phyloP scores from a whole-genome alignment of 1,140 invertebrate species.

The Drosophila novamexicana region DNA sequence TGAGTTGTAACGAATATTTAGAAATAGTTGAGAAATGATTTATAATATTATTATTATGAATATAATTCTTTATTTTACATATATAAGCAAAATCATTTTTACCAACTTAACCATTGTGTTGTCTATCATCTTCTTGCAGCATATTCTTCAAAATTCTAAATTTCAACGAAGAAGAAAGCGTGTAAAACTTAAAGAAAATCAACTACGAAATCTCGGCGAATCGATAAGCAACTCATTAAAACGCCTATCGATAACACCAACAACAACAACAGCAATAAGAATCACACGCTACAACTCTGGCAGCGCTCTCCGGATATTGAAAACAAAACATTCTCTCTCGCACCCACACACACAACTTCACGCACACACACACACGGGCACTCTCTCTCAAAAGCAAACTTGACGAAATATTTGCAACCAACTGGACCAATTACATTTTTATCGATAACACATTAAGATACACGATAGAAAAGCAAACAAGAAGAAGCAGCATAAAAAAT shows the following conservation, averaged over 20 bases:
- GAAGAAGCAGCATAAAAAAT: constrained; percentile 34
- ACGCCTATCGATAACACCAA: constrained; percentile 37
- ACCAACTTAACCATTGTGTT: neutral
- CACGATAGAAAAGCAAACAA: constrained; percentile 17
- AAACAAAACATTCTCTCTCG: constrained; percentile 38
- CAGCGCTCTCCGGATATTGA: constrained; percentile 76
- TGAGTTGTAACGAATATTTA: too few species aligned
- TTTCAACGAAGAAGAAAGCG: constrained; percentile 82
- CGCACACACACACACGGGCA: constrained; percentile 26
- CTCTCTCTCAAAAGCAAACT: constrained; percentile 32
- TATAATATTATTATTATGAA: too few species aligned
- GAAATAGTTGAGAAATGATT: too few species aligned
- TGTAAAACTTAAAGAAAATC: constrained; percentile 77
- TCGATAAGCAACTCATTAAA: constrained; percentile 60
- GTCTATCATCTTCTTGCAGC: constrained; percentile 42
- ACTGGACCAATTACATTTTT: constrained; percentile 81
- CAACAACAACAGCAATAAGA: constrained; percentile 47
- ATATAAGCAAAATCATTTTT: neutral
- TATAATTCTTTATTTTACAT: neutral
- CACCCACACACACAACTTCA: constrained; percentile 25
- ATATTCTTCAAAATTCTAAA: constrained; percentile 82
- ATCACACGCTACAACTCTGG: constrained; percentile 77
- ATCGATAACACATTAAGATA: constrained; percentile 55
- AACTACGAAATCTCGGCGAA: constrained; percentile 70
- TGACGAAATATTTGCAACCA: constrained; percentile 60